These are phyloP conservation scores for Megathymus violae DNA, from an alignment of 1,140 invertebrate species.

Conservation along the genomic window DNA sequence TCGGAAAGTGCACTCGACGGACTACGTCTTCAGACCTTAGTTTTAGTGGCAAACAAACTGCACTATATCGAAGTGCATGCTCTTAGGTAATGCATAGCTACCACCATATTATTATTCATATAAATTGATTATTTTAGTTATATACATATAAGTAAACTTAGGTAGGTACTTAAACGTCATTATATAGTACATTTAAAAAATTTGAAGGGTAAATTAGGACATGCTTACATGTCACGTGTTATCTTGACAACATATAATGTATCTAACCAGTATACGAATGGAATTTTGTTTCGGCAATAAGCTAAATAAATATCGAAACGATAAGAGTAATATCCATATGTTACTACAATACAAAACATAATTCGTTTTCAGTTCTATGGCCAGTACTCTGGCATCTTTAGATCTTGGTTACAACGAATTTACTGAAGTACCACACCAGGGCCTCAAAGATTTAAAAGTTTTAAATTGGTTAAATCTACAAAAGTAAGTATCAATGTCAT, in stretches of 20 bases:
- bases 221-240: no score
- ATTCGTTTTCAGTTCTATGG: conserved; percentile 84
- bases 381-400: conserved; percentile 86
- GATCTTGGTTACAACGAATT: conserved; percentile 90
- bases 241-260: no score
- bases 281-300: no score
- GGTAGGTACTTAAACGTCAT: no score
- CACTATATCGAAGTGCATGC: conserved; percentile 73
- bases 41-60: conserved; percentile 76
- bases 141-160: no score
- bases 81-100: conserved; percentile 57
- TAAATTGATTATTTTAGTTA: no score
- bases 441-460: conserved; percentile 86
- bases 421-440: conserved; percentile 86
- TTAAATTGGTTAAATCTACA: conserved; percentile 90
- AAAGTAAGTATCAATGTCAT: conserved; percentile 84
- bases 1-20: conserved; percentile 76
- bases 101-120: no score
- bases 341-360: neutral
- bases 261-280: no score
- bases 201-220: no score
- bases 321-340: no score
- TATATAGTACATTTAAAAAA: no score
- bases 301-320: no score
- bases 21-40: conserved; percentile 71